Base-by-base conservation (phyloP, 2,797 vertebrate genomes). In the Aldrovandia affinis region DNA sequence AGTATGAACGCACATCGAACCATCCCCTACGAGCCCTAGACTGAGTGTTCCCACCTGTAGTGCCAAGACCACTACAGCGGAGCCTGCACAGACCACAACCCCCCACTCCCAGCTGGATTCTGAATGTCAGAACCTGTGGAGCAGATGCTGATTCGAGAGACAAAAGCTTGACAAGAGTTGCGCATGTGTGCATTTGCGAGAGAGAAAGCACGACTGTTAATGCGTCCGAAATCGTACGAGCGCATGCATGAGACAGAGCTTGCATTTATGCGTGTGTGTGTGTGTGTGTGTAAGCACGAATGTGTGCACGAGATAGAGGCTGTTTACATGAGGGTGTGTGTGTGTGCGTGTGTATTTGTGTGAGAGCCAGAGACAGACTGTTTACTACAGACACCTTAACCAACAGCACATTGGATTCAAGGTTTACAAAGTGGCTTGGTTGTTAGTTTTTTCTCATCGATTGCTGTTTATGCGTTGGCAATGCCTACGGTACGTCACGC, bases 1-100 rank as follows among this genome's bases (percentile, higher is more conserved):
- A 50, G 10, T 50, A 50, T n/a, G n/a, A n/a, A n/a, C n/a, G n/a
- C 61, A 82, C n/a, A 65, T 28, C 39, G 54, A 55, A 15, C 65
- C 57, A n/a, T 10, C 18, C 36, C 70, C 70, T 33, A 12, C 12
- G 47, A 18, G n/a, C 30, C 77, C 28, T 18, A 30, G 61, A 42
- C 75, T 83, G 42, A 83, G 75, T 78, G 36, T 5, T 44, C 12
- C 73, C 70, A 83, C 63, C 81, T 70, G 44, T 47, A 50, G 39
- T 15, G 25, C 22, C 81, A 57, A 39, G 18, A 77, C 63, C 77
- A 79, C 83, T 30, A 44, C 59, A 54, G 42, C 30, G 14, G 30
- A 68, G 36, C 59, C 36, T 50, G n/a, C n/a, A 78, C 39, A 50
- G 20, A 73, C 50, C 2, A 14, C 18, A 78, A 36, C 39, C 54